Percentiles rank a stretch among this genome's conserved stretches.
These are phyloP conservation scores for Meteorus sp. DNA, from an alignment of 1,140 invertebrate species.

Conservation along the genomic window DNA sequence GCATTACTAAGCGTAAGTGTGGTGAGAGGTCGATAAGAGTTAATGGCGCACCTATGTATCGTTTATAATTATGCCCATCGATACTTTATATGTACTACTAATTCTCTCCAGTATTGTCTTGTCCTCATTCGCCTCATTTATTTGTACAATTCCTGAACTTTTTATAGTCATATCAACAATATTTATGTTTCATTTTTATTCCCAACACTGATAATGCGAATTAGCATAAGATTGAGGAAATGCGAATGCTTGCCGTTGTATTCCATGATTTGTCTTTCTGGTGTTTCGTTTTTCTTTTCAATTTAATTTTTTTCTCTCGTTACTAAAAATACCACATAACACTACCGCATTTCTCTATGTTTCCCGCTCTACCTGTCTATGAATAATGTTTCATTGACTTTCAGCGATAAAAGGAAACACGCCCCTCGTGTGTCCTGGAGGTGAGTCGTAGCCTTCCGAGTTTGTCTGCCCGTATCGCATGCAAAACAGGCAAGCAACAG, in stretches of 20 bases:
- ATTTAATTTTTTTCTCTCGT: background rate
- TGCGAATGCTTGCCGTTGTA: no score
- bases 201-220: no score
- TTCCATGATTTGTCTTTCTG: no score
- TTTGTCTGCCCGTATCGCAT: conserved; percentile 8
- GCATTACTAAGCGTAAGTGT: background rate
- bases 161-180: no score
- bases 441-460: no score
- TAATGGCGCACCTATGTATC: conserved; percentile 41
- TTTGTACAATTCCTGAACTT: no score
- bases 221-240: no score
- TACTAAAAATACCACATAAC: background rate
- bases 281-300: no score
- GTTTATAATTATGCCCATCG: background rate
- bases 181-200: no score
- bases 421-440: background rate
- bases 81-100: background rate
- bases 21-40: conserved; percentile 11
- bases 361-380: background rate
- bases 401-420: conserved; percentile 2
- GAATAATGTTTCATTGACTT: conserved; percentile 9
- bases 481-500: conserved; percentile 1
- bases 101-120: background rate
- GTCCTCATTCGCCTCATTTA: background rate
- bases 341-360: background rate